Evolutionary conservation across 2,888 invertebrate genomes (phyloP), one percentile per base, ranked within the genome.

Genomic region (Apamea epomidion): DNA sequence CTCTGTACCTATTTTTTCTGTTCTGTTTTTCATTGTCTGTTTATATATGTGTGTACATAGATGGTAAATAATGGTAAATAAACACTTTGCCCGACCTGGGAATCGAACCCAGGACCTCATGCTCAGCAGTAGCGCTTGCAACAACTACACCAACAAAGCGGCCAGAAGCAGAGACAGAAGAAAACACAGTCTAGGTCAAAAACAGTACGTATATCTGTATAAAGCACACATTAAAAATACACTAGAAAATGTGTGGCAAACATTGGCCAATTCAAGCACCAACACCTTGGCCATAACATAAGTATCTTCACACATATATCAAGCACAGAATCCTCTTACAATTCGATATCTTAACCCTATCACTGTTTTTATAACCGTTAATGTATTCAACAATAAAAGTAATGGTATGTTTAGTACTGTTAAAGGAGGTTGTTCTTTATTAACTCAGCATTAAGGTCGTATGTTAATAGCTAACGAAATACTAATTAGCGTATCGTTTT

Each of bases 381-480:
- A 83, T 54, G 25, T 68, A 74, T 71, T 83, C 67, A 76, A 76
- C 37, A 87, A 76, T 74, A 79, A 83, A 69, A 69, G 54, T 12
- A 76, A 65, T 76, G 65, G 48, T 81, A 85, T 81, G 58, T 73
- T 74, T 32, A 68, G 77, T 73, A 73, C 48, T 68, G 69, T 42
- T 32, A 25, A 84, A n/a, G 68, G 89, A 88, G 89, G 86, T 74
- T 88, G 54, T 78, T 80, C 60, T 81, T 78, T 85, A 86, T 83
- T 82, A 74, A 32, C 75, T 48, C 70, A 48, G n/a, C 37, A 74
- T 76, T 79, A 82, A 87, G 87, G 89, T 64, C 87, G 62, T 82
- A 83, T 89, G 83, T 74, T 77, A 85, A 85, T 90, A 54, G 70
- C 18, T 76, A 83, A 87, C 82, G 83, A 88, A 89, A 88, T 75